Percentiles rank a stretch among this genome's conserved stretches.
Conservation (phyloP, 2,113 vertebrate species). For the Erinaceus europaeus region DNA sequence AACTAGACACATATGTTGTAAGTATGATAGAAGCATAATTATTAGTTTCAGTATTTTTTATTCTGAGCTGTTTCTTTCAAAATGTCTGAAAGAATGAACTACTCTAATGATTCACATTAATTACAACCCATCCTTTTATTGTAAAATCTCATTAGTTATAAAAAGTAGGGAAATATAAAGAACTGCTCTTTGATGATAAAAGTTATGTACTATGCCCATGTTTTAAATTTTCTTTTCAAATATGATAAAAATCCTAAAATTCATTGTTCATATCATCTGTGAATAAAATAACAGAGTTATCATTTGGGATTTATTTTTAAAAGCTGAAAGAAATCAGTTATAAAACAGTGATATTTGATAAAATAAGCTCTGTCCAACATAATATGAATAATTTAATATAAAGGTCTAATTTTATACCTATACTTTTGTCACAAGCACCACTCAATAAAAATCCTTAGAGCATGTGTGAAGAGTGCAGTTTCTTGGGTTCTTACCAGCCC, state of each 20-base stretch:
- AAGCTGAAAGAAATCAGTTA: not conserved
- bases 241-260: not conserved
- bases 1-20: constrained; percentile 39
- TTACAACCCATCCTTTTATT: constrained; percentile 20
- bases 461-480: constrained; percentile 4
- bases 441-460: constrained; percentile 28
- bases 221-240: constrained; percentile 2
- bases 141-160: constrained; percentile 52
- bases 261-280: not conserved
- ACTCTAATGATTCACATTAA: constrained; percentile 23
- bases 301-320: constrained; percentile 23
- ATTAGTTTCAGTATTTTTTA: constrained; percentile 59
- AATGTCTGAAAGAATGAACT: constrained; percentile 44
- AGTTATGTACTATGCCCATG: not conserved
- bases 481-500: constrained; percentile 41
- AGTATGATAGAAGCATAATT: constrained; percentile 50
- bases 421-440: constrained; percentile 9
- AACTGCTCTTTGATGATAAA: constrained; percentile 21
- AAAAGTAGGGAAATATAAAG: not conserved
- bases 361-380: not conserved
- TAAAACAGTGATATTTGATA: not conserved
- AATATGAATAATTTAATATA: constrained; percentile 20
- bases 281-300: not conserved
- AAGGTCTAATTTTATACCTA: constrained; percentile 2
- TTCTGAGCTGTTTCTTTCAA: constrained; percentile 31